Base-by-base conservation (phyloP, 2,797 vertebrate genomes). In the Phrynocephalus forsythii region DNA sequence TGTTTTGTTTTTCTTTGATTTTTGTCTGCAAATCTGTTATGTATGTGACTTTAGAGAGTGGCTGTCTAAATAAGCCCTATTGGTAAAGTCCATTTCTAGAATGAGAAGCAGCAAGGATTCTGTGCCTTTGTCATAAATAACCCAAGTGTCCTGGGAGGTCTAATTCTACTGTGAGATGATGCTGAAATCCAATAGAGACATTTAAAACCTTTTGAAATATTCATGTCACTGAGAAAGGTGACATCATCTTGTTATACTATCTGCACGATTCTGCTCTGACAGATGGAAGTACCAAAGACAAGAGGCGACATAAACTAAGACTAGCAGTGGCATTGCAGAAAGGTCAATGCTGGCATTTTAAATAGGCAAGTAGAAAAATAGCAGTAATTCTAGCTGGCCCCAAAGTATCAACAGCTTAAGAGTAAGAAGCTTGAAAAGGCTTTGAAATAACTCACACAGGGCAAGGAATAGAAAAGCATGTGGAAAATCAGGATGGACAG, bases 341-440 rank as follows among this genome's bases (percentile, higher is more conserved):
- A 63, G 44, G 20, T 75, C 44, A 67, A n/a, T 9, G 8, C 26
- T 48, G 26, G 71, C 83, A 52, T 82, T 56, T 82, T 30, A 52
- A 38, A 50, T 63, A 50, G 72, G 9, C 10, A 11, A 28, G 11
- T 72, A 0, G 0, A 0, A 24, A 71, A 83, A 71, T 30, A 69
- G 24, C 0, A 0, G 30, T 22, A 77, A 68, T 82, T 82, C 86
- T 85, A 82, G 38, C 82, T 69, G 82, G 1, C 73, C 82, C 87
- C 26, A 89, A 87, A 85, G 60, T 28, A 89, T 80, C 22, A 90
- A 1, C 0, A 95, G 93, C 92, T 89, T 95, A 92, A 91, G 92
- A 90, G 82, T 94, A 93, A 95, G 93, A 87, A 82, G 93, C 93
- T 95, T 93, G 90, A 63, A 82, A 87, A 80, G 84, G 88, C 87